Evolutionary conservation across 2,888 invertebrate species (phyloP).

Genomic region (Cordylochernes scorpioides): DNA sequence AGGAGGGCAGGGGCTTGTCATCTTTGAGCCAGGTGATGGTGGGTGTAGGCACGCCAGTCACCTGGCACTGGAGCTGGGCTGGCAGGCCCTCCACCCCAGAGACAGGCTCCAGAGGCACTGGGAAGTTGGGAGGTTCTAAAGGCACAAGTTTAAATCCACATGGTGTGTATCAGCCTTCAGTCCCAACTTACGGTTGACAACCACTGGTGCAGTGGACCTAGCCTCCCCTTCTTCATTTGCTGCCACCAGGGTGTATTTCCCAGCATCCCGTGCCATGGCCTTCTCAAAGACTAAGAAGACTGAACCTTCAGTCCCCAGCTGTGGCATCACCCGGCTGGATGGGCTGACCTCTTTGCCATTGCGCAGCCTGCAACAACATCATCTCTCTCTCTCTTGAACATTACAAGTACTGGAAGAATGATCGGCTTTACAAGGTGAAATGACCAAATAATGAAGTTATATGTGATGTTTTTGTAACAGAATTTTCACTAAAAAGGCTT

Average conservation of each 20-base stretch:
- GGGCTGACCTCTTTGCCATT: constrained; percentile 35
- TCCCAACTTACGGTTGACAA: constrained; percentile 9
- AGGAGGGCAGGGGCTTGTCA: constrained; percentile 12
- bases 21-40: constrained; percentile 15
- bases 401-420: no score
- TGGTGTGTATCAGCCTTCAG: background rate
- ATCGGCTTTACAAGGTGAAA: no score
- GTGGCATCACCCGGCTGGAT: constrained; percentile 29
- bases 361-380: constrained; percentile 42
- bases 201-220: constrained; percentile 10
- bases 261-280: constrained; percentile 44
- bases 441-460: no score
- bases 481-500: no score
- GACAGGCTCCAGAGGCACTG: constrained; percentile 18
- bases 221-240: constrained; percentile 40
- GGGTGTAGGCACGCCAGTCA: constrained; percentile 13
- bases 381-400: no score
- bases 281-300: constrained; percentile 31
- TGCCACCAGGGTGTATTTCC: constrained; percentile 42
- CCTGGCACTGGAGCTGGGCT: constrained; percentile 22
- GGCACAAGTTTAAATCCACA: background rate
- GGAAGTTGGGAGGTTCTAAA: constrained; percentile 6
- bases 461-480: no score
- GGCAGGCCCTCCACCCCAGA: constrained; percentile 48
- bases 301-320: constrained; percentile 41